A percentile compares a stretch with the other conserved stretches of the same genome.
phyloP scores from a whole-genome alignment of 2,113 vertebrate species.

The Poicephalus gulielmi region DNA sequence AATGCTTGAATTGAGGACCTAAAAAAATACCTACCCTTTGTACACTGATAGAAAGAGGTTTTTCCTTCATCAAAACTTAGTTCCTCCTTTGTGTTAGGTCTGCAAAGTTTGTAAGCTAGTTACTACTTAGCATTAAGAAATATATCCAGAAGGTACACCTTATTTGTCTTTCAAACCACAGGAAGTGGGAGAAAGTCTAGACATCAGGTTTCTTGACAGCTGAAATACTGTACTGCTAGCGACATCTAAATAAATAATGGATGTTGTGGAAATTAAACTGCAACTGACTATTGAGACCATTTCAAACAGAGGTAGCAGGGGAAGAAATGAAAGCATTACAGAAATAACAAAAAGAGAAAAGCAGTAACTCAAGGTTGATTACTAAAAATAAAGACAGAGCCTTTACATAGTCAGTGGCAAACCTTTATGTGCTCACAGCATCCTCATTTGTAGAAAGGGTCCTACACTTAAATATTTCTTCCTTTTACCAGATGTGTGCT shows the following conservation, averaged over 20 bases:
- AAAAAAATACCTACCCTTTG: not conserved
- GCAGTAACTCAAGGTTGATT: not conserved
- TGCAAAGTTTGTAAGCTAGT: not conserved
- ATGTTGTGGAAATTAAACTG: not conserved
- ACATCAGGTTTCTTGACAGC: slow-evolving; percentile 12
- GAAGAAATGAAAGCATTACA: not conserved
- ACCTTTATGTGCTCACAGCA: not conserved
- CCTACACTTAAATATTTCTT: not conserved
- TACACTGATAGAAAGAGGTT: not conserved
- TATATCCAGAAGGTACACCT: not conserved
- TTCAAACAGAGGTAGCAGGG: not conserved
- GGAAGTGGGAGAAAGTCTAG: slow-evolving; percentile 28
- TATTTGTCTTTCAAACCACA: slow-evolving; percentile 23
- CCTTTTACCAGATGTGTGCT: not conserved
- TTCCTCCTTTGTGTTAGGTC: not conserved
- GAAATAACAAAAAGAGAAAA: not conserved
- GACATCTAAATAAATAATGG: slow-evolving; percentile 47
- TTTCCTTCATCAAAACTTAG: not conserved
- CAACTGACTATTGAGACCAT: not conserved
- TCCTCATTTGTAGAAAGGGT: not conserved
- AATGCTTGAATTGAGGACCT: not conserved
- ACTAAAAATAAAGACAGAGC: not conserved
- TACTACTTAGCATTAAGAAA: not conserved
- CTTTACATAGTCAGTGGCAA: not conserved
- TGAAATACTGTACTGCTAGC: slow-evolving; percentile 38